Evolutionary conservation across 2,113 vertebrate genomes (phyloP), one percentile per base, ranked within the genome.

Genomic region (Puffinus mauretanicus): DNA sequence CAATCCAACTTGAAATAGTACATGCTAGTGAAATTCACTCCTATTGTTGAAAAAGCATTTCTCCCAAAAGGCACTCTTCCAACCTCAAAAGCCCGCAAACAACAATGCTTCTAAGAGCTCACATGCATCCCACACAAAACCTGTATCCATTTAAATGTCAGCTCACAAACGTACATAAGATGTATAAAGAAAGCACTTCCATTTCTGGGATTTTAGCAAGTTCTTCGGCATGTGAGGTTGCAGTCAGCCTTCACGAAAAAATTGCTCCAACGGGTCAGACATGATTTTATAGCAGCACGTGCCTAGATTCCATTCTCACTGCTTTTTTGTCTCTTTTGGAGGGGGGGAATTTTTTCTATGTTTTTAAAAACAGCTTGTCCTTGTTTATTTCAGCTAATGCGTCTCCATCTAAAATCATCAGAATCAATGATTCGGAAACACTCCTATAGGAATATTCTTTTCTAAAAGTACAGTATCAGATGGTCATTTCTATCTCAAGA

Each of bases 191-290:
- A 87, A 70, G 49, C 66, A 70, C 79, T 82, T 88, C 72, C 46
- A 90, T 91, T 96, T 76, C 81, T 9, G 17, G 16, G n/a, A 62
- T 57, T 90, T 96, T 42, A 88, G 65, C 47, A 88, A 62, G 38
- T 86, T 95, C 75, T 87, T 82, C 70, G 38, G 24, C 27, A 61
- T 8, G 5, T 79, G 11, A 52, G 78, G 44, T 9, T 86, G 52
- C 66, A 96, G 86, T 66, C 76, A 93, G 54, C 77, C 58, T 90
- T 58, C 44, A 86, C 44, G 54, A 73, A 69, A 57, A 96, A 94
- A 97, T 47, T 65, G 62, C 52, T 92, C 60, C 79, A 86, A 5
- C 27, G 70, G 78, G 62, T 96, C 90, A 96, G 60, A 40, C 42
- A 71, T 6, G 3, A 65, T 82, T 96, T 95, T 69, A 71, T 11